Evolutionary conservation across 2,888 invertebrate genomes (phyloP).

Genomic region (Eutolmus rufibarbis): DNA sequence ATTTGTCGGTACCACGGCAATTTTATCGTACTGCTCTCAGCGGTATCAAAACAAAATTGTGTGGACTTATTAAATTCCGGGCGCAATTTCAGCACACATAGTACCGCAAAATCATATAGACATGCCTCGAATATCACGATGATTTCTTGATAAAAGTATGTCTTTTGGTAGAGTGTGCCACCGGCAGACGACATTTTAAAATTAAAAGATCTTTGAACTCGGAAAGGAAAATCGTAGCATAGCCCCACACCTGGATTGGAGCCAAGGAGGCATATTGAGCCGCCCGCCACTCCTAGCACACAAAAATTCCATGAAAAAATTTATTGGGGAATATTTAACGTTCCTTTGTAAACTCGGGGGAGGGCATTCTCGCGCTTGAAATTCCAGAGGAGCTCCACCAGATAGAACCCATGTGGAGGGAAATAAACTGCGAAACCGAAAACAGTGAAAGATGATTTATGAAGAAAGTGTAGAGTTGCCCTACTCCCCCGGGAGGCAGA

Average conservation of each 20-base stretch:
- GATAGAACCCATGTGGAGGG: conserved; percentile 1
- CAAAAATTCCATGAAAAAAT: conserved; percentile 28
- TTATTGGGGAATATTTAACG: conserved; percentile 33
- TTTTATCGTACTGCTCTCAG: background rate
- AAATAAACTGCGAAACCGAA: conserved; percentile 4
- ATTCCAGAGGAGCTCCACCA: conserved; percentile 8
- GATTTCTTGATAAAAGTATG: background rate
- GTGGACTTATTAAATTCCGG: background rate
- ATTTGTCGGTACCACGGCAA: background rate
- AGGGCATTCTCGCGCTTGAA: background rate
- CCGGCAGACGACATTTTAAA: background rate
- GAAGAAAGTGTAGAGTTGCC: conserved; percentile 10
- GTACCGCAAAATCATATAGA: background rate
- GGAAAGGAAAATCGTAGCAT: background rate
- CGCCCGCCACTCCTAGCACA: background rate
- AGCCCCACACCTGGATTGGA: background rate
- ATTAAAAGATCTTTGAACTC: background rate
- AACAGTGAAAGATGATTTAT: conserved; percentile 26
- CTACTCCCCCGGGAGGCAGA: background rate
- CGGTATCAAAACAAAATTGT: background rate
- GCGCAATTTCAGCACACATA: background rate
- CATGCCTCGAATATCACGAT: background rate
- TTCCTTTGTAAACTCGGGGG: background rate
- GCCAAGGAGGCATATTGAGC: background rate
- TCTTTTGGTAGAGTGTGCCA: background rate